Evolutionary conservation across 2,113 vertebrate genomes (phyloP).

Genomic region (Neolamprologus brichardi): DNA sequence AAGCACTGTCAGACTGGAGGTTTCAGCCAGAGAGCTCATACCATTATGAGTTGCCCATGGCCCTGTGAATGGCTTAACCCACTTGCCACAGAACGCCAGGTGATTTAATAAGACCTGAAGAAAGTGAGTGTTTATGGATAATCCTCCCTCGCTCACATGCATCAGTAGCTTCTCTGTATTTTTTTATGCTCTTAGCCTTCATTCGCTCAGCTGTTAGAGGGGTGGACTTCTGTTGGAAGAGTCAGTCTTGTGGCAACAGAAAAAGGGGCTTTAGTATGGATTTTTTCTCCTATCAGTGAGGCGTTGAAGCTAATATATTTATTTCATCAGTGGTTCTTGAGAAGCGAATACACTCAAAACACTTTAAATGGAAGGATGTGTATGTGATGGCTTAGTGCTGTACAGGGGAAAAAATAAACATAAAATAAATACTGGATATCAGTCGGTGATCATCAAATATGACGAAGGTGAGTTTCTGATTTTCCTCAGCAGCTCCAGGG

Average conservation of each 20-base stretch:
- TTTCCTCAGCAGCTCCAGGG: not conserved
- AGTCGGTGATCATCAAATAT: not conserved
- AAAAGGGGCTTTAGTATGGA: not conserved
- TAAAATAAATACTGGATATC: not conserved
- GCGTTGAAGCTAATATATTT: not conserved
- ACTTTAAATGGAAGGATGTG: not conserved
- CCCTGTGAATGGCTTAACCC: constrained; percentile 8
- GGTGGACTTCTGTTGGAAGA: not conserved
- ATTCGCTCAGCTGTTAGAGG: not conserved
- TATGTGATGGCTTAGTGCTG: not conserved
- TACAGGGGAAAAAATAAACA: not conserved
- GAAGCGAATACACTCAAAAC: not conserved
- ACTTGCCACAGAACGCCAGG: constrained; percentile 16
- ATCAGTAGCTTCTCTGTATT: constrained; percentile 2
- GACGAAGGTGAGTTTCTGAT: not conserved
- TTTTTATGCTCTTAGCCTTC: not conserved
- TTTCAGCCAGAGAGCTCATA: constrained; percentile 28
- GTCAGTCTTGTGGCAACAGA: not conserved
- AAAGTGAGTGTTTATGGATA: constrained; percentile 26
- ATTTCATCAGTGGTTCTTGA: not conserved
- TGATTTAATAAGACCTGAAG: constrained; percentile 61
- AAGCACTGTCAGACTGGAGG: constrained; percentile 23
- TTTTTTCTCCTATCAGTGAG: not conserved
- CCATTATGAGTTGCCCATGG: constrained; percentile 41
- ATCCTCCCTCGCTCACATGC: constrained; percentile 10